Evolutionary conservation across 2,113 vertebrate genomes (phyloP).

Genomic region (Centropus unirufus): DNA sequence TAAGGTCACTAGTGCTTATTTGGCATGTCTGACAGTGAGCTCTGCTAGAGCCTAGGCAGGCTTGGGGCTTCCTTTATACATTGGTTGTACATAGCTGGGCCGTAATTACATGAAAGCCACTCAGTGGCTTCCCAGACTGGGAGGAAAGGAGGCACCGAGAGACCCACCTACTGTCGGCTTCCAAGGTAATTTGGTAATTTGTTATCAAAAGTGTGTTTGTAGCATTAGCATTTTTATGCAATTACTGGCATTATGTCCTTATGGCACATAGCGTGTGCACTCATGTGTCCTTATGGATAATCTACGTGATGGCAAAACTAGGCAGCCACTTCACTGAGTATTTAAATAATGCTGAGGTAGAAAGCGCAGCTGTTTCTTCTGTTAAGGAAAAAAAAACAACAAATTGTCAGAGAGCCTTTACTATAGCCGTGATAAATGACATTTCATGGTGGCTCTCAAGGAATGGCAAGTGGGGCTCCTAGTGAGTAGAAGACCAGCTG

Average conservation of each 20-base stretch:
- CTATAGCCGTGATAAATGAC: conserved; percentile 54
- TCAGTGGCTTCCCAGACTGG: conserved; percentile 4
- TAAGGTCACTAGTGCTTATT: neutral
- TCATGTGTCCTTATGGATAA: conserved; percentile 23
- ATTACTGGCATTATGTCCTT: conserved; percentile 47
- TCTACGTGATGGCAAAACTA: conserved; percentile 17
- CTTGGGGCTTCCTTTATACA: neutral
- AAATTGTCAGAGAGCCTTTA: neutral
- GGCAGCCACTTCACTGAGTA: conserved; percentile 44
- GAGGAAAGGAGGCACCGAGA: neutral
- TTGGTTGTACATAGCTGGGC: neutral
- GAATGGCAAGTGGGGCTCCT: conserved; percentile 43
- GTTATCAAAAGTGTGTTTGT: conserved; percentile 49
- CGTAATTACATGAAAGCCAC: conserved; percentile 20
- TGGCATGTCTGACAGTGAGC: neutral
- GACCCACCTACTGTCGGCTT: neutral
- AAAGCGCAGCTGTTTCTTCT: conserved; percentile 58
- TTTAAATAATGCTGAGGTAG: conserved; percentile 60
- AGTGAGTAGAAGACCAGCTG: conserved; percentile 76
- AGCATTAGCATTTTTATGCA: conserved; percentile 60
- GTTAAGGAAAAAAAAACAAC: neutral
- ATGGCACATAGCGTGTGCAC: conserved; percentile 32
- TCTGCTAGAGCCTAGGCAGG: neutral
- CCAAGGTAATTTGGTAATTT: conserved; percentile 53
- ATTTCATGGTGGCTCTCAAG: conserved; percentile 26